Evolutionary conservation across 2,888 invertebrate genomes (phyloP), one percentile per base, ranked within the genome.

Genomic region (Labia minor): DNA sequence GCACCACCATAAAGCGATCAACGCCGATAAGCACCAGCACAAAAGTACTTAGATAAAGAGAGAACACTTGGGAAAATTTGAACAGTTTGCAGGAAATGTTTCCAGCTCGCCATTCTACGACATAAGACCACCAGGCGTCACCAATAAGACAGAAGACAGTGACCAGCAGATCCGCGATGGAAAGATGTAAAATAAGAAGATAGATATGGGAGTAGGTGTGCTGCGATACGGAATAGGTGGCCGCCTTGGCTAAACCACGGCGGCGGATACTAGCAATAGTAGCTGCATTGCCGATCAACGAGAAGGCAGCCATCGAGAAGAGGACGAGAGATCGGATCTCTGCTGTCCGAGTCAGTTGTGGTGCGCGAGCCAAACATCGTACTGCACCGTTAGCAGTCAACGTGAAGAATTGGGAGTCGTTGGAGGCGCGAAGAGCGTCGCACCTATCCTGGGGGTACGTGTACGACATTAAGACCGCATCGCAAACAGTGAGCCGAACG

Each of bases 61-160:
- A 86, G 74, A 90, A 89, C 85, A 90, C 87, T 78, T 92, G 90
- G 64, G 87, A 79, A 72, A 87, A 89, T 76, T 92, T 92, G 73
- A 91, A 87, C 66, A 89, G 71, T 78, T 91, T 92, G 77, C 92
- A 92, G 62, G 84, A 82, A 10, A 84, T 76, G 73, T 90, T 88
- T 1, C 89, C 90, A 14, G 88, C 90, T 63, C 86, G 78, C 92
- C 92, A 92, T 69, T 88, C 85, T 0, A 92, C 90, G 0, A 88
- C 86, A 66, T 86, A 87, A 61, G 84, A 86, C 92, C 92, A 92
- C 0, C 86, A 83, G 0, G 90, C 89, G 73, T 92, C 92, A 0
- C 89, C 90, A 1, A 86, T 85, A 70, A 91, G 85, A 75, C 91
- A 91, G 77, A 90, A 90, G 63, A 89, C 79, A 0, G 91, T 89